Percentiles rank a stretch among this genome's conserved stretches.
phyloP scores from a whole-genome alignment of 2,888 invertebrate genomes.

The Pyrgus malvae region DNA sequence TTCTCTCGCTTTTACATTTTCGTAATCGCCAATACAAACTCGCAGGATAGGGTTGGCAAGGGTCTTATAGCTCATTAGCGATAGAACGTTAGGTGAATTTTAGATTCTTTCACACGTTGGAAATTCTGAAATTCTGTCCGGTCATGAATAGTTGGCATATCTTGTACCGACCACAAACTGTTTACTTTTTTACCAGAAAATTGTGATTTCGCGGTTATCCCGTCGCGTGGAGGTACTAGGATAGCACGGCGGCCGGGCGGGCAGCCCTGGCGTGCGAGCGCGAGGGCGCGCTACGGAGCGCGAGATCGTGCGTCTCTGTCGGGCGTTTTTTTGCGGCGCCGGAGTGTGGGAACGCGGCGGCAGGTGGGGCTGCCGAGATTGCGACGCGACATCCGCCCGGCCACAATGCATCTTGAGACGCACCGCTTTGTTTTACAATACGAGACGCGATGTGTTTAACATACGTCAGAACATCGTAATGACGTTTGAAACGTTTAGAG shows the following conservation, averaged over 20 bases:
- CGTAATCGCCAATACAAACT: conserved; percentile 72
- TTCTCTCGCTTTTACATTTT: conserved; percentile 77
- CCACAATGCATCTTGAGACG: conserved; percentile 74
- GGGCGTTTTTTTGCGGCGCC: conserved; percentile 77
- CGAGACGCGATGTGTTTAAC: conserved; percentile 64
- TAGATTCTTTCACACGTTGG: conserved; percentile 32
- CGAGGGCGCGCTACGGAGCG: conserved; percentile 56
- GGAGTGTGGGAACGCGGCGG: conserved; percentile 81
- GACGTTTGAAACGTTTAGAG: conserved; percentile 57
- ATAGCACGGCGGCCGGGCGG: conserved; percentile 38
- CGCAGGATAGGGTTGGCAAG: conserved; percentile 61
- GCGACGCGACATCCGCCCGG: conserved; percentile 80
- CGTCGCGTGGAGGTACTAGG: conserved; percentile 53
- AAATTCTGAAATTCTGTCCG: conserved; percentile 33
- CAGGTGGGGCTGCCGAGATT: conserved; percentile 81
- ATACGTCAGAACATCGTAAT: conserved; percentile 59
- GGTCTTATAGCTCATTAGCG: conserved; percentile 29
- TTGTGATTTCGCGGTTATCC: conserved; percentile 64
- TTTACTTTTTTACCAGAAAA: conserved; percentile 66
- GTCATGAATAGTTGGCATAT: conserved; percentile 41
- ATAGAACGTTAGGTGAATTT: conserved; percentile 19
- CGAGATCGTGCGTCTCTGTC: conserved; percentile 56
- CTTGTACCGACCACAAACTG: conserved; percentile 37
- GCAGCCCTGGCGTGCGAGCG: conserved; percentile 66
- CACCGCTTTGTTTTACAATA: conserved; percentile 57